These are phyloP conservation scores for Callorhinus ursinus DNA, from an alignment of 2,113 vertebrate species.

Conservation along the genomic window DNA sequence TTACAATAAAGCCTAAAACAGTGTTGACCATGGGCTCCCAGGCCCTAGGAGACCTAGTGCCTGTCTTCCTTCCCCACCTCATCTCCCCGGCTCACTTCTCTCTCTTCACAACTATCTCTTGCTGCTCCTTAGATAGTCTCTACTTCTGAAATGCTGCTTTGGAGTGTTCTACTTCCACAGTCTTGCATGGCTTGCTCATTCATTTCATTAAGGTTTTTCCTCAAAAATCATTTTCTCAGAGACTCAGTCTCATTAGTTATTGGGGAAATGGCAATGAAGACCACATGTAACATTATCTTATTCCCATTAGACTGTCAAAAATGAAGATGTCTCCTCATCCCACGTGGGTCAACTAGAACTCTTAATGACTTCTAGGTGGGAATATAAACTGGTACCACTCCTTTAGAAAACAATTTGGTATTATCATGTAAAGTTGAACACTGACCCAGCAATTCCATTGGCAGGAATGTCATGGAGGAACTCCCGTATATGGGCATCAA, in stretches of 20 bases:
- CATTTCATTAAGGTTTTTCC: not conserved
- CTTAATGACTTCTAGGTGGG: not conserved
- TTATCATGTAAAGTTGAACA: not conserved
- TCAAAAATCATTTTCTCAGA: not conserved
- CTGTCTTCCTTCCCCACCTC: not conserved
- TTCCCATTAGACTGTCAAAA: not conserved
- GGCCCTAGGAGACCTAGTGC: not conserved
- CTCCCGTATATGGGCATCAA: not conserved
- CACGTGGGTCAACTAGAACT: not conserved
- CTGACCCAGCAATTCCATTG: not conserved
- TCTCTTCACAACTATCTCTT: not conserved
- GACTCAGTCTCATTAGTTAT: not conserved
- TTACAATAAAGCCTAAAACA: not conserved
- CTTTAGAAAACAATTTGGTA: constrained; percentile 45
- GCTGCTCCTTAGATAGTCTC: not conserved
- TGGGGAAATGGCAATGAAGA: not conserved
- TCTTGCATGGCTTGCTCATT: not conserved
- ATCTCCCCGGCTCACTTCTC: not conserved
- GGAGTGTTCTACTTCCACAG: not conserved
- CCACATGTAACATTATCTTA: not conserved
- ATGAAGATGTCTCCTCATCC: not conserved
- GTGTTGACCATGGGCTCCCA: not conserved
- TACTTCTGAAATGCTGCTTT: not conserved
- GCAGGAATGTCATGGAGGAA: not conserved
- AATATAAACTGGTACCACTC: constrained; percentile 9